These are phyloP conservation scores for Drosophila monieri DNA, from an alignment of 2,888 invertebrate genomes.

Conservation along the genomic window DNA sequence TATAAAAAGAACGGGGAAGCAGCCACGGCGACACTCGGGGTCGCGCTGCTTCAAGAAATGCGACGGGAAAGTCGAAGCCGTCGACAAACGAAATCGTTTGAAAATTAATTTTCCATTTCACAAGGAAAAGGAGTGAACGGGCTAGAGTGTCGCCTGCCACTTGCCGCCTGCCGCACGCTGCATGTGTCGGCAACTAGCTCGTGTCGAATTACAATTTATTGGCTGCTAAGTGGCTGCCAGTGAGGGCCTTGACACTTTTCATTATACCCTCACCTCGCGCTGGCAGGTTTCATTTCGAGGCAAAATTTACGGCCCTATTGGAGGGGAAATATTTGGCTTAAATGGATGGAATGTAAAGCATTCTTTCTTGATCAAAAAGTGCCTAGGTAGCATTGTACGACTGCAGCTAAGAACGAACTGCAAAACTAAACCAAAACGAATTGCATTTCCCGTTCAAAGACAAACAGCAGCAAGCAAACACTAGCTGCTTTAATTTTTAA, in stretches of 20 bases:
- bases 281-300: neutral
- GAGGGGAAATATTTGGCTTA: conserved; percentile 9
- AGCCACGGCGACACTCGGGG: conserved; percentile 23
- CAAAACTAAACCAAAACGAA: conserved; percentile 29
- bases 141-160: conserved; percentile 12
- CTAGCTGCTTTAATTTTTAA: conserved; percentile 68
- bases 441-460: conserved; percentile 46
- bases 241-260: conserved; percentile 54
- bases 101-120: conserved; percentile 78
- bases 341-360: conserved; percentile 42
- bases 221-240: conserved; percentile 71
- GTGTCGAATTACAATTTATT: conserved; percentile 80
- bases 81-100: conserved; percentile 72
- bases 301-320: conserved; percentile 20
- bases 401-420: conserved; percentile 27
- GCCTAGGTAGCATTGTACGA: conserved; percentile 2
- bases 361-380: conserved; percentile 1
- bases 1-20: conserved; percentile 56
- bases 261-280: conserved; percentile 26
- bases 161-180: conserved; percentile 26
- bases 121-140: conserved; percentile 53
- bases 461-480: conserved; percentile 41
- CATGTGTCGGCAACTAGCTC: conserved; percentile 47
- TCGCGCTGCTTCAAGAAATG: conserved; percentile 38
- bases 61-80: conserved; percentile 47